These are phyloP conservation scores for Matsumyia berberina DNA, from an alignment of 2,888 invertebrate species.

Conservation along the genomic window DNA sequence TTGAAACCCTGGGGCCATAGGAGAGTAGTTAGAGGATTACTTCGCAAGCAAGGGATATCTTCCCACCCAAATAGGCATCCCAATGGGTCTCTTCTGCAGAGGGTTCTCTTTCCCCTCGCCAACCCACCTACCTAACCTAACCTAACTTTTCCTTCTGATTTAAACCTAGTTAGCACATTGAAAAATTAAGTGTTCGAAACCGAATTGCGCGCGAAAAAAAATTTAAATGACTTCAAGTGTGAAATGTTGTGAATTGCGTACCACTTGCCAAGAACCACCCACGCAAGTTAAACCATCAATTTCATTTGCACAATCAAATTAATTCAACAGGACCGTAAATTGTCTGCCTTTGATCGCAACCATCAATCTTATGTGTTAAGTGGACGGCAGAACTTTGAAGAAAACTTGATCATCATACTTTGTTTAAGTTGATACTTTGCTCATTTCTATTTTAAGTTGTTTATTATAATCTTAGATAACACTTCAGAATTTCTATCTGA, in stretches of 20 bases:
- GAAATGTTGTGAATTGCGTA: conserved; percentile 1
- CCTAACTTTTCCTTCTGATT: too few species aligned
- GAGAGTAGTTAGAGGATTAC: too few species aligned
- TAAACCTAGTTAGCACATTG: conserved; percentile 3
- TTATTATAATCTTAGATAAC: conserved; percentile 41
- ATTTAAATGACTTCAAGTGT: conserved; percentile 9
- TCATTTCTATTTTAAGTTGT: conserved; percentile 52
- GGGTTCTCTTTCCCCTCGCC: too few species aligned
- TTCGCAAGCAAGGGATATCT: too few species aligned
- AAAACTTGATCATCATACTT: neutral
- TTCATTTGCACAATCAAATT: neutral
- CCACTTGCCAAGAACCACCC: conserved; percentile 21
- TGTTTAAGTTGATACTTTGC: neutral
- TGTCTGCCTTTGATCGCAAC: neutral
- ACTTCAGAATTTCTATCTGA: conserved; percentile 14
- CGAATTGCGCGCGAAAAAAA: neutral
- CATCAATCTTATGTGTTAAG: neutral
- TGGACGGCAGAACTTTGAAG: neutral
- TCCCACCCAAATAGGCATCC: too few species aligned
- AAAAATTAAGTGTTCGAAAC: too few species aligned
- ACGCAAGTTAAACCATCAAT: neutral
- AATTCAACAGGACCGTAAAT: conserved; percentile 14
- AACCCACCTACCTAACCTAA: too few species aligned
- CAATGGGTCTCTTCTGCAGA: too few species aligned
- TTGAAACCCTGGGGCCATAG: too few species aligned